Percentiles rank a stretch among this genome's conserved stretches.
Evolutionary conservation across 2,797 vertebrate genomes (phyloP).

Genomic region (Helarctos malayanus): DNA sequence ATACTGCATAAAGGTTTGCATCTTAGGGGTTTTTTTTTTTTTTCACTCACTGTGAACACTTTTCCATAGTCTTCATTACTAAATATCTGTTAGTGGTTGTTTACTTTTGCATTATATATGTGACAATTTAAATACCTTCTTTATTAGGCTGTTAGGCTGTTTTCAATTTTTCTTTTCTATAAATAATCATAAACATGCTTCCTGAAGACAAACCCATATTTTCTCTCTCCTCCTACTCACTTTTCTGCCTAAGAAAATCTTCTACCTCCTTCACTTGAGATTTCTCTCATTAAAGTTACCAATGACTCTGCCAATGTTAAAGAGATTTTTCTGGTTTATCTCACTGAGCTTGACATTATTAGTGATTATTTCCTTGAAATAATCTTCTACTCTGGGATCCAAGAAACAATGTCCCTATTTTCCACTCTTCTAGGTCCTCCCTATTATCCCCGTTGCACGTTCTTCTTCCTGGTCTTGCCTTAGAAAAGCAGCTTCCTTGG

Average conservation of each 20-base stretch:
- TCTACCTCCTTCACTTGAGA: background rate
- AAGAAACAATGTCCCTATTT: background rate
- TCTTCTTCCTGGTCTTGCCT: background rate
- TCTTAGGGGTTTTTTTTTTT: background rate
- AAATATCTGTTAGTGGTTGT: background rate
- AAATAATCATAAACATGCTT: slow-evolving; percentile 7
- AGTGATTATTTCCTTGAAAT: background rate
- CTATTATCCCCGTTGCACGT: background rate
- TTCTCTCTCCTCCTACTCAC: background rate
- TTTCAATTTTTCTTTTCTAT: background rate
- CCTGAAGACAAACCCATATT: background rate
- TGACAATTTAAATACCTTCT: background rate
- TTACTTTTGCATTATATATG: background rate
- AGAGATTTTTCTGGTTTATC: background rate
- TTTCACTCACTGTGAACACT: background rate
- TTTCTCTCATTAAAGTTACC: slow-evolving; percentile 12
- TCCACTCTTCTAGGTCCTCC: background rate
- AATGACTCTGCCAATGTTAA: background rate
- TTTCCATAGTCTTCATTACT: background rate
- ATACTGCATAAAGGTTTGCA: background rate
- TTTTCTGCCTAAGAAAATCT: background rate
- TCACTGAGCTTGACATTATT: background rate
- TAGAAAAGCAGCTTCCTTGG: background rate
- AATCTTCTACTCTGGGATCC: background rate
- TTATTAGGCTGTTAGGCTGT: background rate